Conservation (phyloP, 2,888 invertebrate species). For the Alloscopus bannaensis region DNA sequence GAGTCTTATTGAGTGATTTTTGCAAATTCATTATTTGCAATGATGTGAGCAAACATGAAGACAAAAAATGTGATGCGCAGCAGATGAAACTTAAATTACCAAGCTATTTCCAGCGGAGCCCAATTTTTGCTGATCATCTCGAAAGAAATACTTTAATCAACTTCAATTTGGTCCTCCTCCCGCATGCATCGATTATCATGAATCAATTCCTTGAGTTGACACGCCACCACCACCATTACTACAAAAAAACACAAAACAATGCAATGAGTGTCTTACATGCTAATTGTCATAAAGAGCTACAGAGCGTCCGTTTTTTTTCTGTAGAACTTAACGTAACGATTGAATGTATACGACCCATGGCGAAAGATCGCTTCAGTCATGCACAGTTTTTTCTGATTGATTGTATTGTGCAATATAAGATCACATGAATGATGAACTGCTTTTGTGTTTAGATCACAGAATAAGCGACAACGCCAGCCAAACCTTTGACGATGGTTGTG, state of each 20-base stretch:
- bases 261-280: too few relatives aligned
- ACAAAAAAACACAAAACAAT: neutral
- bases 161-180: too few relatives aligned
- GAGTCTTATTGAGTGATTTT: neutral
- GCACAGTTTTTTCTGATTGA: constrained; percentile 31
- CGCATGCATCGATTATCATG: too few relatives aligned
- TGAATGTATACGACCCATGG: neutral
- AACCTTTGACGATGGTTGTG: constrained; percentile 38
- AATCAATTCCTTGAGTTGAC: neutral
- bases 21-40: neutral
- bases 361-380: neutral
- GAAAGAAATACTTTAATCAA: too few relatives aligned
- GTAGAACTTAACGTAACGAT: too few relatives aligned
- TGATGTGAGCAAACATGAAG: neutral
- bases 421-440: constrained; percentile 9
- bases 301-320: neutral
- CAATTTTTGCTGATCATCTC: too few relatives aligned
- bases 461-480: constrained; percentile 4
- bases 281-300: neutral
- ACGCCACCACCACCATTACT: neutral
- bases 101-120: neutral
- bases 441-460: neutral
- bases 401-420: constrained; percentile 20
- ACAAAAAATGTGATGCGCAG: neutral
- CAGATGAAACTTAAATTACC: neutral